A percentile compares a stretch with the other conserved stretches of the same genome.
These are phyloP conservation scores for Rhegmatorhina hoffmannsi DNA, from an alignment of 2,113 vertebrate species.

Conservation along the genomic window DNA sequence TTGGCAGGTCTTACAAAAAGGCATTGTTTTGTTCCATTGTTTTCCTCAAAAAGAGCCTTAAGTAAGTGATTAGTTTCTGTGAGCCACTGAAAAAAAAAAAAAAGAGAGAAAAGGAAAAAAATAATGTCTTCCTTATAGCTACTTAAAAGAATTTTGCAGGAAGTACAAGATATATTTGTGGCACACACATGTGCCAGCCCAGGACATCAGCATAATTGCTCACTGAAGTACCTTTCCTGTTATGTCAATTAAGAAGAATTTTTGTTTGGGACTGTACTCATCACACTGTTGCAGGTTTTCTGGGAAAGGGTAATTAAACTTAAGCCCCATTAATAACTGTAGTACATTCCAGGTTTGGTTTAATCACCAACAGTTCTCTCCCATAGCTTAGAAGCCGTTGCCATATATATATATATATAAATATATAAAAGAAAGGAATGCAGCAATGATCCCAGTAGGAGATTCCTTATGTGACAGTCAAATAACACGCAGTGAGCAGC, in stretches of 20 bases:
- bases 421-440: neutral
- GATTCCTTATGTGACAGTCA: conserved; percentile 37
- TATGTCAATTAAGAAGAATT: conserved; percentile 39
- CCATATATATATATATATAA: neutral
- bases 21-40: conserved; percentile 74
- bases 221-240: conserved; percentile 67
- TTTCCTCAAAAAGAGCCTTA: conserved; percentile 59
- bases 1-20: conserved; percentile 60
- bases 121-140: conserved; percentile 34
- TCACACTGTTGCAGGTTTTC: neutral
- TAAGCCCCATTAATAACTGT: neutral
- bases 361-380: neutral
- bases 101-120: neutral
- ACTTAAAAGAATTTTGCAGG: conserved; percentile 65
- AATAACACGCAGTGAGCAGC: neutral
- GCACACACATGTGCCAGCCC: conserved; percentile 16
- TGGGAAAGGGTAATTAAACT: conserved; percentile 40
- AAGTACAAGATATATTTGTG: conserved; percentile 55
- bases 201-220: conserved; percentile 42
- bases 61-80: conserved; percentile 49
- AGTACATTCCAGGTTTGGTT: neutral
- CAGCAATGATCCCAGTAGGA: conserved; percentile 26
- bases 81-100: neutral
- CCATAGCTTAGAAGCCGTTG: neutral
- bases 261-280: neutral